phyloP scores from a whole-genome alignment of 2,113 vertebrate genomes.

The Craseonycteris thonglongyai region DNA sequence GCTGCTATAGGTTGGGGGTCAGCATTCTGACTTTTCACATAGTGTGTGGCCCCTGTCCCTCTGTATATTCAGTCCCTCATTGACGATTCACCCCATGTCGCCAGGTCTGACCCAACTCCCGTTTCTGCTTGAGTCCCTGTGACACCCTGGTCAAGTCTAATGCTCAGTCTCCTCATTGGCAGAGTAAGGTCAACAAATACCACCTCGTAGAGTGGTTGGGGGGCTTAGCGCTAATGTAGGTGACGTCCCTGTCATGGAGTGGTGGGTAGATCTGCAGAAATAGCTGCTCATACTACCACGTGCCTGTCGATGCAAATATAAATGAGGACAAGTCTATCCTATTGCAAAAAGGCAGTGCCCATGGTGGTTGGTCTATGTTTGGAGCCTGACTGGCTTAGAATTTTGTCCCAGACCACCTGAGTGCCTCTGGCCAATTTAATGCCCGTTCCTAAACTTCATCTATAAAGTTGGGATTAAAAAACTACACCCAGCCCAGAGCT shows the following conservation, averaged over 20 bases:
- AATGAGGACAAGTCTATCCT: not conserved
- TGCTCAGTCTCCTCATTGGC: not conserved
- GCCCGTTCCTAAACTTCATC: not conserved
- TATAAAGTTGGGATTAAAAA: not conserved
- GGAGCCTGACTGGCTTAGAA: not conserved
- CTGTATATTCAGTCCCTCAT: not conserved
- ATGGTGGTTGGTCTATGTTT: not conserved
- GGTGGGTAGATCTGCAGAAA: fast-evolving
- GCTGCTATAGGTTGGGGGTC: not conserved
- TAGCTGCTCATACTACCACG: fast-evolving
- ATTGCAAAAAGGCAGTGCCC: too few relatives aligned
- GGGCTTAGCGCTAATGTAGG: too few relatives aligned
- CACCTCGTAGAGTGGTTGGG: fast-evolving
- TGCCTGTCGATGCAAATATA: fast-evolving
- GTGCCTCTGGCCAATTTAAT: not conserved
- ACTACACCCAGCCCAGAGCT: not conserved
- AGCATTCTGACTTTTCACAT: not conserved
- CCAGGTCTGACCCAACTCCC: not conserved
- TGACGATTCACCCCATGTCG: not conserved
- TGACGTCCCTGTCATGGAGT: fast-evolving
- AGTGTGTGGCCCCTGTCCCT: not conserved
- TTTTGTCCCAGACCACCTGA: not conserved
- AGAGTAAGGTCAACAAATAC: not conserved
- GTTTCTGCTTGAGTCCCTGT: not conserved
- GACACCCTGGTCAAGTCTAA: not conserved